Evolutionary conservation across 2,888 invertebrate genomes (phyloP), one percentile per base, ranked within the genome.

Genomic region (Heteropelma amictum): DNA sequence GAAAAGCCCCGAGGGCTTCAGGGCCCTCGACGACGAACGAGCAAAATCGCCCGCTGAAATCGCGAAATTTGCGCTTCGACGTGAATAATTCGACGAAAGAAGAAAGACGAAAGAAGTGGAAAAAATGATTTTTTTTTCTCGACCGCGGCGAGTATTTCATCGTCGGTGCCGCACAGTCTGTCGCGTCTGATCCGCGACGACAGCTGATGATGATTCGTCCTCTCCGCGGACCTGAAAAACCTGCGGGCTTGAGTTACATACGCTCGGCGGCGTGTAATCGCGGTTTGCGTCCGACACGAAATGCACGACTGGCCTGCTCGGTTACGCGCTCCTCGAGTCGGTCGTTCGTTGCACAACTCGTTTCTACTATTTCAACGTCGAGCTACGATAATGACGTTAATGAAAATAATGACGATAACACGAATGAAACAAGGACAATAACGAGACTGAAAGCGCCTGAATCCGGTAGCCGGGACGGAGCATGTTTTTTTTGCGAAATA

Each of bases 121-220:
- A n/a, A n/a, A n/a, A n/a, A n/a, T n/a, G n/a, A n/a, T n/a, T n/a
- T n/a, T n/a, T n/a, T n/a, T n/a, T n/a, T n/a, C n/a, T n/a, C n/a
- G n/a, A n/a, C 49, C 45, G 49, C 51, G n/a, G n/a, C n/a, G n/a
- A n/a, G n/a, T n/a, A n/a, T n/a, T n/a, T n/a, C n/a, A n/a, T n/a
- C n/a, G n/a, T 53, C 47, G 77, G 60, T 67, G 77, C 77, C 77
- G 53, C 12, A 77, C 69, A 72, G 77, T 77, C 77, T 75, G 58
- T 60, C 67, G 63, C 65, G 65, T 10, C 72, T 49, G 40, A 49
- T n/a, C 49, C 12, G 64, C 65, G 54, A 67, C 60, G 71, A 73
- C 78, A 78, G 78, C 76, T 78, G 76, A 78, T 76, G n/a, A n/a
- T n/a, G n/a, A n/a, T 65, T 63, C 53, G 2, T 40, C 49, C 14